These are phyloP conservation scores for Sciurus niger DNA, from an alignment of 2,113 vertebrate genomes.

Conservation along the genomic window DNA sequence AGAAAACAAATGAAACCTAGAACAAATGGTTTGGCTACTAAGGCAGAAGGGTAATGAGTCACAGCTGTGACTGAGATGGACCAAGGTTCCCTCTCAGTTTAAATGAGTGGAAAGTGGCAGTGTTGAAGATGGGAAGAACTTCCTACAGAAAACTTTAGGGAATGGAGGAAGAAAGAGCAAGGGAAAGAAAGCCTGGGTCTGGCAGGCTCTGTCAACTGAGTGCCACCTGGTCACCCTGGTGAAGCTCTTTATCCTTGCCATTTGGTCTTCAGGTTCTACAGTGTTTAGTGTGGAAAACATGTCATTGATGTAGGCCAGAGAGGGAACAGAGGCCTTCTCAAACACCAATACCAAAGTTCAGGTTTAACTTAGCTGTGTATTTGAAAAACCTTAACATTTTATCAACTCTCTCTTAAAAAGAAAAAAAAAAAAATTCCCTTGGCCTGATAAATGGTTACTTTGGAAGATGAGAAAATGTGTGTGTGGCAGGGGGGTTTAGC, in stretches of 20 bases:
- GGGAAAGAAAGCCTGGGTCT: too few relatives aligned
- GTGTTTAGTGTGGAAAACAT: conserved; percentile 11
- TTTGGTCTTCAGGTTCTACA: conserved; percentile 5
- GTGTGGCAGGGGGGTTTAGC: neutral
- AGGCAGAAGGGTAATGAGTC: neutral
- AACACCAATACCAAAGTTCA: neutral
- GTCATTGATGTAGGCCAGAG: neutral
- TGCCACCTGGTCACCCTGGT: neutral
- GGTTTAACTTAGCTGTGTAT: neutral
- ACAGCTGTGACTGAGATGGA: too few relatives aligned
- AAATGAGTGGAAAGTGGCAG: neutral
- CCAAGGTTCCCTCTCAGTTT: neutral
- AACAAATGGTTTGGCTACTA: neutral
- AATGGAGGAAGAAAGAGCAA: neutral
- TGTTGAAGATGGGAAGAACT: neutral
- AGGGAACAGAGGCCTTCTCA: neutral
- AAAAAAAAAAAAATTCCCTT: neutral
- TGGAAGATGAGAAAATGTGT: neutral
- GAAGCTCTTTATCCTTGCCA: neutral
- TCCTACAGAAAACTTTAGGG: neutral
- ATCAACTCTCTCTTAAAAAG: neutral
- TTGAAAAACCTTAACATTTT: neutral
- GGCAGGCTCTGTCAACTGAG: neutral
- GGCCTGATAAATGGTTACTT: neutral
- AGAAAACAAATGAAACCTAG: neutral